Evolutionary conservation across 2,113 vertebrate genomes (phyloP).

Genomic region (Columba livia): DNA sequence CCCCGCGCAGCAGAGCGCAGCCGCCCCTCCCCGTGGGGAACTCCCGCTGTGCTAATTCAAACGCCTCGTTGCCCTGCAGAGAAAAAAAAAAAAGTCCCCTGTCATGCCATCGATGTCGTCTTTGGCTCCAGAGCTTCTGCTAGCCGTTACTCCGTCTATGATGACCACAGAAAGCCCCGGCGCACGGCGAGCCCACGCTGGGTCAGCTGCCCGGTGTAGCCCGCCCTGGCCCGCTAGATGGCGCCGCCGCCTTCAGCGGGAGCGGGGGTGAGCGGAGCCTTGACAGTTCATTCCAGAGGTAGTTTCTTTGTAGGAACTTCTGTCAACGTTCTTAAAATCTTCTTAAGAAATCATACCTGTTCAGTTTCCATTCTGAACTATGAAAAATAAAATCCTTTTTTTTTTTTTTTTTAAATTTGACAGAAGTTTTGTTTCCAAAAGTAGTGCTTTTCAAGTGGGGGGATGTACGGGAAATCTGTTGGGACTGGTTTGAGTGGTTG

Average conservation of each 20-base stretch:
- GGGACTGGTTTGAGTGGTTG: neutral
- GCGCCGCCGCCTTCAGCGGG: too few species aligned
- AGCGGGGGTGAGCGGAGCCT: too few species aligned
- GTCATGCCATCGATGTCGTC: fast-evolving
- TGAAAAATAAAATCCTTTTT: neutral
- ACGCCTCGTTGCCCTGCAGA: neutral
- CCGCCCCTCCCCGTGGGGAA: too few species aligned
- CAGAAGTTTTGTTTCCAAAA: neutral
- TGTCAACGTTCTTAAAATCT: neutral
- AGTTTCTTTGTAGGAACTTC: neutral
- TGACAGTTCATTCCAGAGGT: neutral
- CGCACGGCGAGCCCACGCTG: fast-evolving
- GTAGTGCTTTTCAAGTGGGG: neutral
- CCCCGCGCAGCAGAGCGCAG: fast-evolving
- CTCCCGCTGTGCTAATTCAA: neutral
- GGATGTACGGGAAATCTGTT: neutral
- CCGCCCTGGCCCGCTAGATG: neutral
- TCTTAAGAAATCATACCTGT: neutral
- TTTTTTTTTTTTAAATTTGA: neutral
- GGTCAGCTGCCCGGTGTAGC: fast-evolving
- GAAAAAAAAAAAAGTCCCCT: neutral
- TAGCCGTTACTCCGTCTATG: fast-evolving
- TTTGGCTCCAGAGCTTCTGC: neutral
- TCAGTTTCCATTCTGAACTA: neutral
- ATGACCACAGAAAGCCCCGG: too few species aligned